A percentile compares a stretch with the other conserved stretches of the same genome.
Conservation (phyloP, 2,113 vertebrate species). For the Heliornis fulica region DNA sequence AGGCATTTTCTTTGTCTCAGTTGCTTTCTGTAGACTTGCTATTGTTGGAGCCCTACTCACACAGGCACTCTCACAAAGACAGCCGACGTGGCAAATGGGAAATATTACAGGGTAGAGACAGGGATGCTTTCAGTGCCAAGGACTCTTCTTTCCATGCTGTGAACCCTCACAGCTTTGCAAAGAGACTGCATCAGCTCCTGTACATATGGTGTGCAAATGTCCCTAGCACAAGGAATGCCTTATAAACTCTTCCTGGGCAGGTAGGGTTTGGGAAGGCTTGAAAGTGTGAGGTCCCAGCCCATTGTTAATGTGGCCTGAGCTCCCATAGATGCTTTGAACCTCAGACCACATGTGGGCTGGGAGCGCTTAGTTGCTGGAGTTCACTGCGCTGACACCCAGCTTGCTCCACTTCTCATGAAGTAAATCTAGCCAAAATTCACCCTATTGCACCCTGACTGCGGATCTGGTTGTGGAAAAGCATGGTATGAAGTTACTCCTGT, state of each 20-base stretch:
- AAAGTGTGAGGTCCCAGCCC: background rate
- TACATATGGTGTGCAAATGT: rapidly evolving
- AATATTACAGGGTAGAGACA: background rate
- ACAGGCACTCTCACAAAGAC: background rate
- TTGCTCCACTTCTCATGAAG: background rate
- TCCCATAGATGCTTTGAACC: background rate
- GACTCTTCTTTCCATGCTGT: background rate
- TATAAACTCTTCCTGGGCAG: rapidly evolving
- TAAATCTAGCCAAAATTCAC: background rate
- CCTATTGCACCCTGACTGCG: background rate
- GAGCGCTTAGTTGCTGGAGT: rapidly evolving
- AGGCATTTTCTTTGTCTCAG: background rate
- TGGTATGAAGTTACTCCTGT: background rate
- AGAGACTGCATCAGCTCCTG: background rate
- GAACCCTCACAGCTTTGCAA: background rate
- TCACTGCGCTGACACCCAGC: rapidly evolving
- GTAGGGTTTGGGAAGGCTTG: background rate
- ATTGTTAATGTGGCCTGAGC: background rate
- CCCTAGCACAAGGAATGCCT: rapidly evolving
- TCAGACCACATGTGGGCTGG: background rate
- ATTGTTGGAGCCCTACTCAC: background rate
- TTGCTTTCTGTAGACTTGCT: background rate
- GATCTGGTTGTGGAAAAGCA: background rate
- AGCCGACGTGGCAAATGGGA: rapidly evolving
- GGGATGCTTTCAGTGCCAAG: background rate